A percentile compares a stretch with the other conserved stretches of the same genome.
phyloP scores from a whole-genome alignment of 2,113 vertebrate species.

The Cepphus grylle region DNA sequence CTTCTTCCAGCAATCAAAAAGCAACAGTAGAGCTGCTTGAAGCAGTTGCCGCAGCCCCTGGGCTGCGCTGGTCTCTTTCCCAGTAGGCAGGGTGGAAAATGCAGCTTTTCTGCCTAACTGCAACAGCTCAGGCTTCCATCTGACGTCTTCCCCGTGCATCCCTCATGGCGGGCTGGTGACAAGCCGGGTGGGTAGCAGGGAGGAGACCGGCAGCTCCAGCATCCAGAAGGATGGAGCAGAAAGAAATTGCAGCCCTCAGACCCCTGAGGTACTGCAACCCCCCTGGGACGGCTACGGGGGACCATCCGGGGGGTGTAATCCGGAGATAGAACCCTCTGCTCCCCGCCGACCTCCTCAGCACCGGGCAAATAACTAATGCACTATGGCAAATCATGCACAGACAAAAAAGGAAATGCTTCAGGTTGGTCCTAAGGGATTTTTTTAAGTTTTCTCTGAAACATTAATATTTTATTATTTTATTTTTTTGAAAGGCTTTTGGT shows the following conservation, averaged over 20 bases:
- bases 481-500: background rate
- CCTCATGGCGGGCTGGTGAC: rapidly evolving
- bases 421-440: background rate
- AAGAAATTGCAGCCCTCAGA: background rate
- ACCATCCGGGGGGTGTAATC: rapidly evolving
- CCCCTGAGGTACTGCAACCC: rapidly evolving
- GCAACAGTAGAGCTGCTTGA: background rate
- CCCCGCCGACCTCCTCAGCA: background rate
- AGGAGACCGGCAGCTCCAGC: background rate
- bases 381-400: background rate
- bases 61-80: background rate
- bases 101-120: background rate
- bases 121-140: background rate
- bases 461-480: background rate
- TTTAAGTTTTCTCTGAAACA: background rate
- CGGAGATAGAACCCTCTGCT: background rate
- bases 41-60: background rate
- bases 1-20: background rate
- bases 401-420: background rate
- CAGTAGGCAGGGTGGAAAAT: background rate
- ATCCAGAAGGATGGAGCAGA: background rate
- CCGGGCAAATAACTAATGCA: background rate
- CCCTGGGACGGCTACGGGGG: background rate
- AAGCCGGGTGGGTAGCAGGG: background rate
- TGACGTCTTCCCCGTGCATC: rapidly evolving